Evolutionary conservation across 2,113 vertebrate genomes (phyloP), one percentile per base, ranked within the genome.

Genomic region (Paralichthys olivaceus): DNA sequence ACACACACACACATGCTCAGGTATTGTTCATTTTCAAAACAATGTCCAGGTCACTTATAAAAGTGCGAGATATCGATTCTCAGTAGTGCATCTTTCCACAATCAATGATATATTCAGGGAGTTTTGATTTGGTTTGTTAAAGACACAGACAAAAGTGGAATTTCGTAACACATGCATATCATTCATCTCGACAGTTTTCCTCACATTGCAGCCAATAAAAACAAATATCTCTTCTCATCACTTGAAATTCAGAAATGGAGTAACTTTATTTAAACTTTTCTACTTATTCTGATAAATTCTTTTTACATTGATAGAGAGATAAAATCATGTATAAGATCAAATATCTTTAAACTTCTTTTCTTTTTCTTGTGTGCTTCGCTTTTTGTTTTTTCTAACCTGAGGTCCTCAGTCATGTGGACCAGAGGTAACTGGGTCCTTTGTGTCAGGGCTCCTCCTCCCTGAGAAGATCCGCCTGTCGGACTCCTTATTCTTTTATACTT

Each of bases 101-200:
- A 72, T 88, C 58, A 70, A 57, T 79, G 34, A 67, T 17, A 66
- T 53, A 75, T 70, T 69, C 40, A 32, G 49, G 47, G 53, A 47
- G 69, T 59, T 79, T 43, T 61, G 34, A 62, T 80, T 80, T 69
- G 61, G 53, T 69, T 58, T 69, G 66, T 79, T 69, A 26, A 64
- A 65, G 45, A 79, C 22, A 67, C 22, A 61, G 72, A 55, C 29
- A 40, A 20, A 80, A 67, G 49, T 65, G 66, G 11, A 59, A 77
- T 66, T 69, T n/a, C 8, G 4, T 14, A 28, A 53, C 1, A 1
- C 32, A 45, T 17, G 25, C 53, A 4, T 37, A n/a, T n/a, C 20
- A 5, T 40, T 25, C 28, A 13, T 40, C 12, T 12, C 11, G 11
- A 40, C 2, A 40, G 20, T 25, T 60, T 60, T 61, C 25, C 56